Evolutionary conservation across 2,797 vertebrate species (phyloP), one percentile per base, ranked within the genome.

Genomic region (Chloroceryle amazona): DNA sequence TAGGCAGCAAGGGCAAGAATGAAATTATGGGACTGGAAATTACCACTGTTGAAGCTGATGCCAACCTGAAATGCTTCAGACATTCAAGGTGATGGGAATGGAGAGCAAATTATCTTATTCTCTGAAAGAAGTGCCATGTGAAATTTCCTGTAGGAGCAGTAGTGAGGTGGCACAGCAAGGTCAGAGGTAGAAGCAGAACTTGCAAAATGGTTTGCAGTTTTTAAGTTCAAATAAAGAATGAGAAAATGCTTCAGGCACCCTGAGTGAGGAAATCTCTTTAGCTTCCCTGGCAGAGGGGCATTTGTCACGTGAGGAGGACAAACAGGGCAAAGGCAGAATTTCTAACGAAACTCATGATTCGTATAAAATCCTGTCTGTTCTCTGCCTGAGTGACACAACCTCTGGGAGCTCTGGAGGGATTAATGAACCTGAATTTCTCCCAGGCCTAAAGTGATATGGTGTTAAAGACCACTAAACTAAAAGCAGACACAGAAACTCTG

Each of bases 1-100:
- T 81, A 94, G 89, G 68, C 92, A 83, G 65, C 79, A 61, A 87
- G 75, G 75, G 79, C 84, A 81, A 87, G 65, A 93, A 92, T 72
- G 79, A 92, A 94, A 74, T 94, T 96, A 80, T 6, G 74, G 88
- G 71, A 73, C 86, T 95, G 92, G 90, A 95, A 95, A 93, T 90
- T 73, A 73, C 78, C 67, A 16, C 29, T 44, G 37, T n/a, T 31
- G 96, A 92, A 67, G 28, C 42, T 85, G 71, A 66, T 94, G 90
- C 70, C 83, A 90, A 80, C 88, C 76, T 95, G 88, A 70, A 92
- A 80, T 39, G 52, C 66, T 92, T 76, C 52, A 19, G 58, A 62
- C 15, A 10, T 85, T 89, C 78, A 74, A 31, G 79, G 44, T 25
- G 16, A 42, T 41, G 49, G 37, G 68, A 92, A 86, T 41, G 52